Conservation (phyloP, 2,113 vertebrate genomes). For the Ariopsis seemanni region DNA sequence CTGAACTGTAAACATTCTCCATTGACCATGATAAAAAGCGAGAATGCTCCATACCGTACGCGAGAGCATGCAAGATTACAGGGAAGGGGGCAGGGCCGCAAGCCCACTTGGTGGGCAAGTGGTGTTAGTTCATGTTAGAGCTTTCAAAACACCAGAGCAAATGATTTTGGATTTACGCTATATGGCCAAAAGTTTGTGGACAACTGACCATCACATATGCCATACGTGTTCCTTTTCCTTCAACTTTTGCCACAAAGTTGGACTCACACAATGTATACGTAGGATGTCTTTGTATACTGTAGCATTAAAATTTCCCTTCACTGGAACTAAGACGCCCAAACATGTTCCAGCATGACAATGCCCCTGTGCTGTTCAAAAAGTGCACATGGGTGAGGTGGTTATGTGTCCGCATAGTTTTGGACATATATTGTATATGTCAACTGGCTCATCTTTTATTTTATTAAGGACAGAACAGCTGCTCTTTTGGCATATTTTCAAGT, state of each 20-base stretch:
- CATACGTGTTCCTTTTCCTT: neutral
- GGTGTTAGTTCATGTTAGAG: neutral
- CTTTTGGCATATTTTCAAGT: neutral
- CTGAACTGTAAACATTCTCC: neutral
- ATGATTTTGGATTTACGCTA: neutral
- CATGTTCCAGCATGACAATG: neutral
- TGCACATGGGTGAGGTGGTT: neutral
- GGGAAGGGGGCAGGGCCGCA: neutral
- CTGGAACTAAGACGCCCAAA: neutral
- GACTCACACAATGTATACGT: neutral
- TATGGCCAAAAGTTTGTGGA: neutral
- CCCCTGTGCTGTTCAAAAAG: neutral
- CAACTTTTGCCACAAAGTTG: neutral
- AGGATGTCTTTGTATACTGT: neutral
- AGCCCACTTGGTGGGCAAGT: neutral
- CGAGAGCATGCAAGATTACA: neutral
- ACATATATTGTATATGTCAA: neutral
- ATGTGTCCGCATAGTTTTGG: neutral
- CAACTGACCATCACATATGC: neutral
- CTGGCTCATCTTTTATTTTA: neutral
- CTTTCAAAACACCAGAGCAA: neutral
- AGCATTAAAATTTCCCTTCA: neutral
- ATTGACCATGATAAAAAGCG: neutral
- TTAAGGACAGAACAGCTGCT: neutral
- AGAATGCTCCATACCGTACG: too few relatives aligned